These are phyloP conservation scores for Lissonota sp. DNA, from an alignment of 2,888 invertebrate species.

Conservation along the genomic window DNA sequence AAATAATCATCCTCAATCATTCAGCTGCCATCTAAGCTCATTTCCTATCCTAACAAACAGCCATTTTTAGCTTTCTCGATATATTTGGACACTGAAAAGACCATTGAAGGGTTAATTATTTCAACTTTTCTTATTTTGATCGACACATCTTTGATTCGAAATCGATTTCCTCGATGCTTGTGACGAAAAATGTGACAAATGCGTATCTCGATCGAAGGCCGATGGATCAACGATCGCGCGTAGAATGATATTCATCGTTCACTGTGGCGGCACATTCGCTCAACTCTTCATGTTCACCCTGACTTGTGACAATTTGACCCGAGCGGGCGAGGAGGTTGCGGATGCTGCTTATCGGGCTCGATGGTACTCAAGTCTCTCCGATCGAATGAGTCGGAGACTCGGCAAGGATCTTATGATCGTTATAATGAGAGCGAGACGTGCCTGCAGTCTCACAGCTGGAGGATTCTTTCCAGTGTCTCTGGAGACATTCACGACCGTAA, in stretches of 20 bases:
- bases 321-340: constrained; percentile 47
- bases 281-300: constrained; percentile 65
- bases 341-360: constrained; percentile 52
- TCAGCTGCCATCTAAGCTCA: too few relatives aligned
- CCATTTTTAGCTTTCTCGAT: too few relatives aligned
- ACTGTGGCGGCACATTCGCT: constrained; percentile 50
- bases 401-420: constrained; percentile 63
- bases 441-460: constrained; percentile 59
- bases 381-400: constrained; percentile 27
- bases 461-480: constrained; percentile 65
- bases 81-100: too few relatives aligned
- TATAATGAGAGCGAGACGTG: constrained; percentile 61
- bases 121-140: too few relatives aligned
- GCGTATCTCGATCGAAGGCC: not conserved
- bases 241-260: constrained; percentile 53
- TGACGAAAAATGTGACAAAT: too few relatives aligned
- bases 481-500: constrained; percentile 60
- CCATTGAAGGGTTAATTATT: too few relatives aligned
- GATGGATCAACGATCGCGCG: constrained; percentile 13
- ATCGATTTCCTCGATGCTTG: too few relatives aligned
- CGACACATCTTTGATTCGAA: too few relatives aligned
- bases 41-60: too few relatives aligned
- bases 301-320: constrained; percentile 63
- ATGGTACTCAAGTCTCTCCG: constrained; percentile 48
- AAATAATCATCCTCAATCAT: too few relatives aligned